Evolutionary conservation across 2,113 vertebrate genomes (phyloP).

Genomic region (Cephalopterus ornatus): DNA sequence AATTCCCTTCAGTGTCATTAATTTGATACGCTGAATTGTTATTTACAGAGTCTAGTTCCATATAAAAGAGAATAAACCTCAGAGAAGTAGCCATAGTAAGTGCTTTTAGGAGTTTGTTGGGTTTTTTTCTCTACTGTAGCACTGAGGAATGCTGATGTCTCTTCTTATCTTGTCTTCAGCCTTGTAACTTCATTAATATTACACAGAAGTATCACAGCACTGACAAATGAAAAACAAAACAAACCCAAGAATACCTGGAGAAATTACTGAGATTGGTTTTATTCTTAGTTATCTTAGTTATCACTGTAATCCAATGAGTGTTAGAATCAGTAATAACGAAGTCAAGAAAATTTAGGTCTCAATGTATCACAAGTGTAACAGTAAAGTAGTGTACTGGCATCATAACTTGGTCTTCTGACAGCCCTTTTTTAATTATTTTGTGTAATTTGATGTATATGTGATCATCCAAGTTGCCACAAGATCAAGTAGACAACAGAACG

Average conservation of each 20-base stretch:
- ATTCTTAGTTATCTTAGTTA: neutral
- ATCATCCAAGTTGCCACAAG: neutral
- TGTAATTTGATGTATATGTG: neutral
- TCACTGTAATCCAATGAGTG: neutral
- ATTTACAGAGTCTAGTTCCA: slow-evolving; percentile 8
- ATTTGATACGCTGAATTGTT: slow-evolving; percentile 19
- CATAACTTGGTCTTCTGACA: neutral
- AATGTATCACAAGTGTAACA: neutral
- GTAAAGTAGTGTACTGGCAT: neutral
- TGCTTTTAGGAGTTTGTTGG: neutral
- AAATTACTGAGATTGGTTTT: neutral
- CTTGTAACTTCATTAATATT: neutral
- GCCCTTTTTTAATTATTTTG: neutral
- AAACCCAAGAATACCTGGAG: neutral
- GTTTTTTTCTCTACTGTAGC: neutral
- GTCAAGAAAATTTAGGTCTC: neutral
- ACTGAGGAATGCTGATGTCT: neutral
- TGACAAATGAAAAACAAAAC: neutral
- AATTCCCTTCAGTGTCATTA: slow-evolving; percentile 24
- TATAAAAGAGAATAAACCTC: slow-evolving; percentile 5
- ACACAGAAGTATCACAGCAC: neutral
- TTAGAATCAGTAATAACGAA: neutral
- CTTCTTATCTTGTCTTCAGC: neutral
- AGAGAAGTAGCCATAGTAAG: neutral
- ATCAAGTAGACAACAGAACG: neutral